phyloP scores from a whole-genome alignment of 2,113 vertebrate species.

The Procavia capensis region DNA sequence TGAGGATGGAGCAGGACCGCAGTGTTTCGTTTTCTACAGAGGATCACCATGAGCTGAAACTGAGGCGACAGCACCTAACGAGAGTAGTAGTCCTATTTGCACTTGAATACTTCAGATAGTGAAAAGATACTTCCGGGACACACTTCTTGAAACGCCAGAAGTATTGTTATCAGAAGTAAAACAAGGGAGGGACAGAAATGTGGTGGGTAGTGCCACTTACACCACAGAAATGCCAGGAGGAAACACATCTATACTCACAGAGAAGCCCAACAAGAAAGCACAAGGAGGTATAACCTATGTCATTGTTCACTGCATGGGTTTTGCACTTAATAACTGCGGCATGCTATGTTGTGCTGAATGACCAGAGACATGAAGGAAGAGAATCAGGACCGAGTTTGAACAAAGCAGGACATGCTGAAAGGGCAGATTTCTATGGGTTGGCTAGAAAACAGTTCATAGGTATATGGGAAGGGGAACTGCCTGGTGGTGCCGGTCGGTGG shows the following conservation, averaged over 20 bases:
- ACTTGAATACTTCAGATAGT: constrained; percentile 43
- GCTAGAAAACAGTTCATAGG: background rate
- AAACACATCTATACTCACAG: background rate
- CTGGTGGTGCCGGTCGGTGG: background rate
- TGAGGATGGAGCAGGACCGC: too few relatives aligned
- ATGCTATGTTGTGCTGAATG: background rate
- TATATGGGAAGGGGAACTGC: background rate
- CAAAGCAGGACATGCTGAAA: accelerated
- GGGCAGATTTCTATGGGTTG: background rate
- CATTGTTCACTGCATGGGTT: background rate
- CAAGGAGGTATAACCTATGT: accelerated
- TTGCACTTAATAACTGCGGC: background rate
- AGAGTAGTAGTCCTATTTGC: background rate
- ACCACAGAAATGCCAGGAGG: background rate
- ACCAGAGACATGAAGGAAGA: background rate
- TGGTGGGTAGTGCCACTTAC: background rate
- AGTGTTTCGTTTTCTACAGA: too few relatives aligned
- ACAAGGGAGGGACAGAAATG: background rate
- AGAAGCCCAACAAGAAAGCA: background rate
- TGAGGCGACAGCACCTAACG: too few relatives aligned
- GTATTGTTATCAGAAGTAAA: background rate
- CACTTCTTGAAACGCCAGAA: constrained; percentile 9
- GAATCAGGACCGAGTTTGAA: background rate
- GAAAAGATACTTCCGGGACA: constrained; percentile 7
- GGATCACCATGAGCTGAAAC: too few relatives aligned